Evolutionary conservation across 2,113 vertebrate species (phyloP).

Genomic region (Equus quagga): DNA sequence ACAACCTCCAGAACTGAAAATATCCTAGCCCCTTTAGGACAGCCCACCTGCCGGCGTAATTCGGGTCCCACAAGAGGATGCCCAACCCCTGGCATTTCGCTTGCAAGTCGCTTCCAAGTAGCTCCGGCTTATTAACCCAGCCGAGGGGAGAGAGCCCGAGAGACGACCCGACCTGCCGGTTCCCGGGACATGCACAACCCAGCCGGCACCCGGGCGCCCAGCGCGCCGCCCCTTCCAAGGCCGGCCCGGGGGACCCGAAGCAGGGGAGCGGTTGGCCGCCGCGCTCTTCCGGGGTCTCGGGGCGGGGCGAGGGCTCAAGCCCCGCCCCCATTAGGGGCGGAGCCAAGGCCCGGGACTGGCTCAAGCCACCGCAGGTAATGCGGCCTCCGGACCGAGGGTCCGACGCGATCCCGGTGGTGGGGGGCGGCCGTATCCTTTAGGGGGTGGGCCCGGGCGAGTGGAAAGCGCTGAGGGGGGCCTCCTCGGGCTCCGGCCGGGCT

Average conservation of each 20-base stretch:
- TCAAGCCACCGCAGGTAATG: background rate
- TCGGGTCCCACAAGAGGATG: background rate
- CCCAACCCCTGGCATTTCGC: background rate
- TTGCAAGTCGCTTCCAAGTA: background rate
- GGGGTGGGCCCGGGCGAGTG: background rate
- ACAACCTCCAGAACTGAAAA: background rate
- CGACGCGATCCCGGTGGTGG: fast-evolving
- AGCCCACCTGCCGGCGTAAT: background rate
- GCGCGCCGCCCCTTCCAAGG: no score
- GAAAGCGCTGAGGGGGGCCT: background rate
- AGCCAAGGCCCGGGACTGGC: background rate
- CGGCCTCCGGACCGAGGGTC: fast-evolving
- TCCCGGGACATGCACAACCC: fast-evolving
- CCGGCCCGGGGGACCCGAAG: fast-evolving
- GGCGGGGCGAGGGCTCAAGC: fast-evolving
- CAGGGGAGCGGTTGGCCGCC: background rate
- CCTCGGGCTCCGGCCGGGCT: background rate
- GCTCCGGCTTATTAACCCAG: background rate
- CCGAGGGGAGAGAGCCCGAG: fast-evolving
- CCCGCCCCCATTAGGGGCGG: background rate
- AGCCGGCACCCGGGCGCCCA: no score
- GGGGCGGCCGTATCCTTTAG: background rate
- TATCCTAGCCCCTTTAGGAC: background rate
- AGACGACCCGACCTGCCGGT: fast-evolving
- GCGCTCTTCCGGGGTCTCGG: slow-evolving; percentile 35